phyloP scores from a whole-genome alignment of 2,113 vertebrate genomes.

The Ophiodon elongatus region DNA sequence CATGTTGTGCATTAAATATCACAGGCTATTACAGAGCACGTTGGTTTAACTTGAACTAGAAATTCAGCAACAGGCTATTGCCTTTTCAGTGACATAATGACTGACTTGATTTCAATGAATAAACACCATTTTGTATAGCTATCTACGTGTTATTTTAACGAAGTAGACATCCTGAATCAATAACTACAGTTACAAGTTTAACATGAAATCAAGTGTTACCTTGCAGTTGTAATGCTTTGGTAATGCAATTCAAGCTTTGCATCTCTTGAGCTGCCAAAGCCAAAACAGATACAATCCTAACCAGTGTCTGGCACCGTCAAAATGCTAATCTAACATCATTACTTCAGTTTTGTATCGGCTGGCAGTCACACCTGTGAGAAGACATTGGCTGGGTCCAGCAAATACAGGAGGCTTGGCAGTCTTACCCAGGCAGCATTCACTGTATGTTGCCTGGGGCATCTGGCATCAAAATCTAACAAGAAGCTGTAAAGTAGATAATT shows the following conservation, averaged over 20 bases:
- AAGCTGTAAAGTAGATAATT: slow-evolving; percentile 1
- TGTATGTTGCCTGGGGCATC: slow-evolving; percentile 1
- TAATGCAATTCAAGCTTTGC: neutral
- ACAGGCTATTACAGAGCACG: neutral
- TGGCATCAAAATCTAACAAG: neutral
- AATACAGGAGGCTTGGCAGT: slow-evolving; percentile 15
- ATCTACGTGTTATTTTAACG: neutral
- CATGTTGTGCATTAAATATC: neutral
- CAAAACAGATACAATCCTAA: slow-evolving; percentile 12
- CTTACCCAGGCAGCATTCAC: neutral
- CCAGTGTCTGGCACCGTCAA: neutral
- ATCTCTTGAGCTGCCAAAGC: slow-evolving; percentile 10
- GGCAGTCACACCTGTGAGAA: slow-evolving; percentile 18
- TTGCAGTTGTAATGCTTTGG: slow-evolving; percentile 3
- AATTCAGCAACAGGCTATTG: neutral
- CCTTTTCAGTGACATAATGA: neutral
- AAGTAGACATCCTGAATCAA: neutral
- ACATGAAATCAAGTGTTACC: neutral
- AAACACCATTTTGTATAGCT: neutral
- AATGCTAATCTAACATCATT: slow-evolving; percentile 33
- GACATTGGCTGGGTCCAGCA: slow-evolving; percentile 15
- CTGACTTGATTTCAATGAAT: neutral
- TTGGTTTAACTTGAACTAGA: neutral
- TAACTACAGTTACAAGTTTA: neutral
- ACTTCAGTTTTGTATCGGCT: neutral